Conservation (phyloP, 1,140 invertebrate genomes). For the Drosophila aff. region DNA sequence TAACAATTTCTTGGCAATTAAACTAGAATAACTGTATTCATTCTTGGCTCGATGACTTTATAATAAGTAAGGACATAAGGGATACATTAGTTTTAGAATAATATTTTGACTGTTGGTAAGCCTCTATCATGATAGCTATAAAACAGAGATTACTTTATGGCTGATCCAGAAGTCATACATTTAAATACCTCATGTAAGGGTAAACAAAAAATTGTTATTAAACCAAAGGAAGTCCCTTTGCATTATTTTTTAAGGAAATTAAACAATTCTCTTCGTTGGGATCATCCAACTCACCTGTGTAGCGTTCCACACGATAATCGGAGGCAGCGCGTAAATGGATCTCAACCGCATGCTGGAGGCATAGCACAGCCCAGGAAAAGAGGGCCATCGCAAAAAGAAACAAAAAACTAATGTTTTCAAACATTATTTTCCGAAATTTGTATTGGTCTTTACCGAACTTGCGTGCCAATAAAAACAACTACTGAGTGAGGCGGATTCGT, state of each 20-base stretch:
- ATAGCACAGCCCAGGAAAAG: slow-evolving; percentile 55
- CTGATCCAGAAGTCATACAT: neutral
- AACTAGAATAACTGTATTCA: neutral
- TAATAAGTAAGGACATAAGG: too few relatives aligned
- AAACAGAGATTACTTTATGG: neutral
- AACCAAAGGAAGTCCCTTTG: neutral
- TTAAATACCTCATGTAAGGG: neutral
- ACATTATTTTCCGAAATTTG: slow-evolving; percentile 49
- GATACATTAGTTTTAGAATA: too few relatives aligned
- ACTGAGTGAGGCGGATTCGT: slow-evolving; percentile 5
- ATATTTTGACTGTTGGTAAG: too few relatives aligned
- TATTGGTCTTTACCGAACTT: slow-evolving; percentile 6
- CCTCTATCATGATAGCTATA: neutral
- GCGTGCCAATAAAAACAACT: slow-evolving; percentile 30
- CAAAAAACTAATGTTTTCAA: slow-evolving; percentile 61
- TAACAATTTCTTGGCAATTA: neutral
- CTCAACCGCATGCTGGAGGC: slow-evolving; percentile 56
- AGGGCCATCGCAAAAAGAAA: slow-evolving; percentile 59
- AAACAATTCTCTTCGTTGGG: neutral
- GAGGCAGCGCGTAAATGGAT: slow-evolving; percentile 3
- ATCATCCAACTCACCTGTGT: neutral
- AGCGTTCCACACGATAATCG: slow-evolving; percentile 38
- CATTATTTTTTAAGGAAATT: neutral
- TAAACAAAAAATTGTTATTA: neutral
- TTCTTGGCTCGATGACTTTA: too few relatives aligned